Evolutionary conservation across 1,140 invertebrate species (phyloP), one percentile per base, ranked within the genome.

Genomic region (Oppia nitens): DNA sequence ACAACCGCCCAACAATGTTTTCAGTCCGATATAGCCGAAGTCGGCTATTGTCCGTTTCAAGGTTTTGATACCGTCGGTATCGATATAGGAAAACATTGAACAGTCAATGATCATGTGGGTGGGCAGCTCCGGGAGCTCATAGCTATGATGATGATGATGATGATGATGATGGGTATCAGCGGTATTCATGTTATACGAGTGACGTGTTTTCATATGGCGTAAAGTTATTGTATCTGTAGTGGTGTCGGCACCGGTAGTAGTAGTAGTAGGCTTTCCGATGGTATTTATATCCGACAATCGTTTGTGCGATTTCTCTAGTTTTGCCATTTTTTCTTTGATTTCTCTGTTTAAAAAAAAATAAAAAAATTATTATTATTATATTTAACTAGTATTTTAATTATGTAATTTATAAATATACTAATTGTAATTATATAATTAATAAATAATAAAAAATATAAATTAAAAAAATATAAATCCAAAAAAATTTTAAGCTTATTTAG

Each of bases 11-110:
- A 62, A 23, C 26, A 54, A 62, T 29, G 29, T 26, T 28, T 54
- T 51, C 14, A 62, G 27, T 6, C 50, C 52, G 3, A 62, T n/a
- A n/a, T 25, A 17, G 27, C 47, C 23, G 21, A 24, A 54, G 3
- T 62, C 60, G 29, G 54, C 17, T 1, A 54, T 28, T 11, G 29
- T 27, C 27, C 20, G 45, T 28, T 45, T 53, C 4, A 62, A 14
- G 12, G n/a, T 52, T 3, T 47, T 24, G 21, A 62, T 23, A 2
- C 60, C 60, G 21, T 53, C 32, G 45, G 25, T 47, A 21, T 62
- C 60, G 20, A 62, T 55, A 40, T 62, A 62, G 23, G 55, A 58
- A 49, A 62, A 32, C 55, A 59, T 59, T 4, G 55, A 59, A 28
- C 55, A 62, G 45, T 62, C 60, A 28, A 62, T 53, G 20, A 62